phyloP scores from a whole-genome alignment of 1,140 invertebrate species.

The Ctenoplectra terminalis region DNA sequence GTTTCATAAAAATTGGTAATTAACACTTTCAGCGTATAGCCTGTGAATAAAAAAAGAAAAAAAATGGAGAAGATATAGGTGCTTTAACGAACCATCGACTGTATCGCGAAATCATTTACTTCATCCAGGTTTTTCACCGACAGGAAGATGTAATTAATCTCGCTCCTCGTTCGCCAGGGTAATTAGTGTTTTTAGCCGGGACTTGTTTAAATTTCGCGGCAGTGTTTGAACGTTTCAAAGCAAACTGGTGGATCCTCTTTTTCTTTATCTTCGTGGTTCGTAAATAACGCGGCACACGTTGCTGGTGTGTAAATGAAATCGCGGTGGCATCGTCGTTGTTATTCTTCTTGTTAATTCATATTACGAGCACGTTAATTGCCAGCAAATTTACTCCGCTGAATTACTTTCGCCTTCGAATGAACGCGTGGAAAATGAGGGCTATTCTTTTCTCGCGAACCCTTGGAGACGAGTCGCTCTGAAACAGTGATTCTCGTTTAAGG shows the following conservation, averaged over 20 bases:
- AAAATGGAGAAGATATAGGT: too few species aligned
- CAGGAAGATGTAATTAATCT: not conserved
- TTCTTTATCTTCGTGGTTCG: not conserved
- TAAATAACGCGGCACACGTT: not conserved
- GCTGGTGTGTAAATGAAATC: not conserved
- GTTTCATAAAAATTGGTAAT: too few species aligned
- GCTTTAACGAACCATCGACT: too few species aligned
- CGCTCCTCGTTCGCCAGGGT: not conserved
- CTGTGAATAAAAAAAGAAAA: too few species aligned
- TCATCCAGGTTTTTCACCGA: not conserved
- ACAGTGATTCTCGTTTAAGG: not conserved
- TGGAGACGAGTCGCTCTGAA: not conserved
- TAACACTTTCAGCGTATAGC: too few species aligned
- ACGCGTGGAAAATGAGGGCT: not conserved
- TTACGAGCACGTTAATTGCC: not conserved
- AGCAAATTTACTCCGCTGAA: not conserved
- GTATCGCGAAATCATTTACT: not conserved
- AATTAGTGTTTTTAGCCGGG: not conserved
- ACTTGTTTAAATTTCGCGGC: not conserved
- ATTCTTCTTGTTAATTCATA: slow-evolving; percentile 7
- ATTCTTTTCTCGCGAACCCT: not conserved
- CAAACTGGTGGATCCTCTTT: not conserved
- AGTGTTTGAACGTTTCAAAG: too few species aligned
- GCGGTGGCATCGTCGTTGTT: not conserved
- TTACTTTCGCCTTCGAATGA: not conserved